These are phyloP conservation scores for Stichopus chloronotus DNA, from an alignment of 35 echinoderm and acorn worm genomes.

Conservation along the genomic window DNA sequence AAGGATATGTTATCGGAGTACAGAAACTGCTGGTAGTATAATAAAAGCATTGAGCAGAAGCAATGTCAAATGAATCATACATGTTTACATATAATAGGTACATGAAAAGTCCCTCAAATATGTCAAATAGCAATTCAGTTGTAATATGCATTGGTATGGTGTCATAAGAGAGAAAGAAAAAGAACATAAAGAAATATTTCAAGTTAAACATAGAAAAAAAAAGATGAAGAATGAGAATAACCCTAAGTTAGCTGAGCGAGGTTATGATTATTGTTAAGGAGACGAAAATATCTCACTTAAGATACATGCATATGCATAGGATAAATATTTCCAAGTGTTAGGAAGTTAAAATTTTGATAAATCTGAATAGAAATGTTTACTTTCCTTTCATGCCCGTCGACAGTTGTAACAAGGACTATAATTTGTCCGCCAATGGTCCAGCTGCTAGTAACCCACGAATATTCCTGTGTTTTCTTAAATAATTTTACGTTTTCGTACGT, in stretches of 20 bases:
- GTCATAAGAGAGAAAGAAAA: neutral
- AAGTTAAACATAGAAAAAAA: neutral
- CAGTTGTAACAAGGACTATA: neutral
- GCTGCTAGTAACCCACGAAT: neutral
- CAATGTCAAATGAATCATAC: neutral
- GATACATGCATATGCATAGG: neutral
- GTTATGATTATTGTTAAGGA: neutral
- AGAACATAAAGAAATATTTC: neutral
- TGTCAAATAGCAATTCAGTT: too few relatives aligned
- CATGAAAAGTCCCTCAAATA: too few relatives aligned
- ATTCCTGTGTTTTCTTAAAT: neutral
- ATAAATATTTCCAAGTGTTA: neutral
- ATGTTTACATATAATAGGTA: neutral
- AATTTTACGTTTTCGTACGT: neutral
- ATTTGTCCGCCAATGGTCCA: constrained; percentile 17
- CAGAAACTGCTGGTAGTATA: neutral
- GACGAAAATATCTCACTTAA: neutral
- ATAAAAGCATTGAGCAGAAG: neutral
- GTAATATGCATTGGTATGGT: neutral
- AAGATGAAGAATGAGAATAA: neutral
- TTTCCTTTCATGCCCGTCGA: constrained; percentile 19
- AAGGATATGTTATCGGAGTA: neutral
- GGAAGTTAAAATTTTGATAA: neutral
- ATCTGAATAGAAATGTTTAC: neutral
- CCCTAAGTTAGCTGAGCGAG: neutral